Conservation (phyloP, 2,113 vertebrate species). For the Chionomys nivalis region DNA sequence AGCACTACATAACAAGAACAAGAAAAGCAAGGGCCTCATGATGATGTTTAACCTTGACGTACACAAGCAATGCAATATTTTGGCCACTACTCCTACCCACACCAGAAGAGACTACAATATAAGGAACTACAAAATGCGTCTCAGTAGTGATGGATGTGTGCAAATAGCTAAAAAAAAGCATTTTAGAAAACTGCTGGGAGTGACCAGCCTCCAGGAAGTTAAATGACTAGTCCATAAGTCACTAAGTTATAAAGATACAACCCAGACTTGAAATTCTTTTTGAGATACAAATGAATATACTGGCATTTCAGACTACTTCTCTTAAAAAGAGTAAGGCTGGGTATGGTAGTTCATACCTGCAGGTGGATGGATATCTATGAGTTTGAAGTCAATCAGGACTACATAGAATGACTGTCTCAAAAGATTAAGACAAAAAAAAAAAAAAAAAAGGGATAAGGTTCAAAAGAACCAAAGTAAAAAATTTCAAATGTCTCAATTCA, state of each 20-base stretch:
- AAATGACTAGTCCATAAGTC: not conserved
- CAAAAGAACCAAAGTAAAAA: slow-evolving; percentile 43
- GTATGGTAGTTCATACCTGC: not conserved
- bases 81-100: not conserved
- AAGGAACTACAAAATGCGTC: not conserved
- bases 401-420: not conserved
- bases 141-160: not conserved
- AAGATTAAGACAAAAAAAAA: not conserved
- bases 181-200: not conserved
- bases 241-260: slow-evolving; percentile 20
- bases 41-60: not conserved
- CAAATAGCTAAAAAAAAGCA: not conserved
- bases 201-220: not conserved
- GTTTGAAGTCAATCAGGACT: not conserved
- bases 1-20: not conserved
- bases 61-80: not conserved
- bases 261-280: not conserved
- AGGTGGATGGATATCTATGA: not conserved
- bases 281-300: slow-evolving; percentile 1
- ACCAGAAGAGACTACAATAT: not conserved
- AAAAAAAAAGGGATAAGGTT: not conserved
- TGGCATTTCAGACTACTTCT: slow-evolving; percentile 43
- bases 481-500: slow-evolving; percentile 3
- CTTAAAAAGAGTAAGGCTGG: slow-evolving; percentile 14
- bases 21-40: not conserved